Evolutionary conservation across 2,888 invertebrate species (phyloP), one percentile per base, ranked within the genome.

Genomic region (Euplagia quadripunctaria): DNA sequence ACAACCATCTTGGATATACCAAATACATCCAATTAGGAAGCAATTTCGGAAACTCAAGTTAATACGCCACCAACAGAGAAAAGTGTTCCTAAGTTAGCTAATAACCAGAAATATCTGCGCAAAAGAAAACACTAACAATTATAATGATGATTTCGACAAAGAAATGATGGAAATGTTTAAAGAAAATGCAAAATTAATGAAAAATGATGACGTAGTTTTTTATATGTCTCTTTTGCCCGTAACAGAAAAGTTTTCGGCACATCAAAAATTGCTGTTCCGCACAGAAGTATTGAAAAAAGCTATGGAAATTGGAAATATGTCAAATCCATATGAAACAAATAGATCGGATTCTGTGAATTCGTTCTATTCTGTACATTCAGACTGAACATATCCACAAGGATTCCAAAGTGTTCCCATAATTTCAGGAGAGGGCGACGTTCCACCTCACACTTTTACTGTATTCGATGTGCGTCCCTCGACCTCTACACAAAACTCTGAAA

Each of bases 221-320:
- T 79, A 77, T 71, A 76, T 71, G 75, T 79, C 76, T 72, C 76
- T 78, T 68, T 70, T 78, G 76, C 74, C 79, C 73, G 76, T 75
- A 74, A 78, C 74, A 71, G 74, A 79, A 75, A 79, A 73, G 73
- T 80, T 80, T 78, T 70, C 76, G 73, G 71, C 68, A 63, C 76
- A 79, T 74, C 76, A 79, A 77, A 79, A 77, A 79, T 5, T 78
- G 75, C 72, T 80, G 74, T 79, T 79, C 76, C 73, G 76, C 73
- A 73, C 78, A 73, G 74, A 79, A 78, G 65, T 80, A 75, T 75
- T 79, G 69, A 79, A 80, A 79, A 76, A 80, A 80, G 77, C 74
- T 73, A 77, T 80, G 73, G 80, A 79, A 80, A 80, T 80, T 79
- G 11, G 61, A 9, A 61, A 61, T 61, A 61, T 61, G 61, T 11